Conservation (phyloP, 2,113 vertebrate genomes). For the Buteo buteo region DNA sequence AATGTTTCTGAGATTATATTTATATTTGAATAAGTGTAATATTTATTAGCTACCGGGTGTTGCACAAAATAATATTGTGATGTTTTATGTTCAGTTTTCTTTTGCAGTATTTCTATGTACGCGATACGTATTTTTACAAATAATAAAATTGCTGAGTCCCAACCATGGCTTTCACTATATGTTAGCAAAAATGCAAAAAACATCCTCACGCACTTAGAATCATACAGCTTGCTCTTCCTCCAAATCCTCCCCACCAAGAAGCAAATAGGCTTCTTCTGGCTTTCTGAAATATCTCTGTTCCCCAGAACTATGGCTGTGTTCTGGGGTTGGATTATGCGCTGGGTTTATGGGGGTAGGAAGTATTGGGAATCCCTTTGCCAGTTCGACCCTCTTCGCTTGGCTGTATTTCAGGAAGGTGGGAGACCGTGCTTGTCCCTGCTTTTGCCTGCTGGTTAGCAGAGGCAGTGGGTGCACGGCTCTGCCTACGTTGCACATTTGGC, state of each 20-base stretch:
- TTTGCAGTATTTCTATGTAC: background rate
- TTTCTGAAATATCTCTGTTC: background rate
- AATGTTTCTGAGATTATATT: conserved; percentile 2
- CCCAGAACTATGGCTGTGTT: background rate
- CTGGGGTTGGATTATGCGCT: background rate
- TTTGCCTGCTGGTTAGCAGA: background rate
- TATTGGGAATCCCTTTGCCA: background rate
- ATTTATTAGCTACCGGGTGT: conserved; percentile 44
- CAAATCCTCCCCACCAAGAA: background rate
- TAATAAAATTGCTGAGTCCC: background rate
- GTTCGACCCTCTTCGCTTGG: background rate
- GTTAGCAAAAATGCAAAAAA: background rate
- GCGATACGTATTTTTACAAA: background rate
- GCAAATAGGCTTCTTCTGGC: background rate
- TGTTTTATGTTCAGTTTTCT: background rate
- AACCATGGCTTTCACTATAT: background rate
- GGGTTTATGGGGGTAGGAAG: background rate
- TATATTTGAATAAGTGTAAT: conserved; percentile 26
- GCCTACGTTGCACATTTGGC: background rate
- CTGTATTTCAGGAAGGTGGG: background rate
- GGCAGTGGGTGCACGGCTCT: accelerated
- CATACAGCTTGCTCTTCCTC: background rate
- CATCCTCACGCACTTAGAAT: background rate
- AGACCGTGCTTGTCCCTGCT: background rate
- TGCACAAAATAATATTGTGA: background rate